A percentile compares a stretch with the other conserved stretches of the same genome.
Evolutionary conservation across 2,797 vertebrate genomes (phyloP).

Genomic region (Anas georgica): DNA sequence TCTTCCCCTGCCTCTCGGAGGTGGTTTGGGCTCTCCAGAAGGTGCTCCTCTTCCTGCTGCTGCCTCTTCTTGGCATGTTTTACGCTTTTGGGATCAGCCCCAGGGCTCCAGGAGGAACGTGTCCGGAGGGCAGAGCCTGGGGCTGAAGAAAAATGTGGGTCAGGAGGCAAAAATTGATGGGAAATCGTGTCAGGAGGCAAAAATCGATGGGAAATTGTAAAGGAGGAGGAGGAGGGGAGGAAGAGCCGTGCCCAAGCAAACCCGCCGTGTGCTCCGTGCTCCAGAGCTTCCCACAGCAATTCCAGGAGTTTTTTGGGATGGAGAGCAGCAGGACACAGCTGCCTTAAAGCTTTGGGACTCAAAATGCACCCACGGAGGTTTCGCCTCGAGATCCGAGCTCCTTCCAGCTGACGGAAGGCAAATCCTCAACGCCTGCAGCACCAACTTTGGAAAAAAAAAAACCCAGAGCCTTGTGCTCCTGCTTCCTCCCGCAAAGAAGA

Average conservation of each 20-base stretch:
- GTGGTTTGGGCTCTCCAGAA: background rate
- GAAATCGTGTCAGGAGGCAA: background rate
- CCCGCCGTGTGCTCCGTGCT: background rate
- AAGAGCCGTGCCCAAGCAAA: background rate
- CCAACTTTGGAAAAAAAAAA: background rate
- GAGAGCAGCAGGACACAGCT: background rate
- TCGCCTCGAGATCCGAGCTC: background rate
- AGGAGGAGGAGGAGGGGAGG: background rate
- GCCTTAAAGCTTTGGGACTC: fast-evolving
- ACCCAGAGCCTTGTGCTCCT: fast-evolving
- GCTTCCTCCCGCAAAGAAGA: background rate
- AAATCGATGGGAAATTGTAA: background rate
- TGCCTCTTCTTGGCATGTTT: background rate
- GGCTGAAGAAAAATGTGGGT: fast-evolving
- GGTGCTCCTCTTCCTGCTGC: background rate
- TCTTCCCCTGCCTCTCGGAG: background rate
- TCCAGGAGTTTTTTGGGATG: background rate
- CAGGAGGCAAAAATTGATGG: background rate
- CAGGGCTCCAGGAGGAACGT: background rate
- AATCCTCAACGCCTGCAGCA: fast-evolving
- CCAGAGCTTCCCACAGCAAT: fast-evolving
- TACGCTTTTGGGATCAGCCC: background rate
- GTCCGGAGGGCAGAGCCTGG: background rate
- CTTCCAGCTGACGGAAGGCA: too few species aligned
- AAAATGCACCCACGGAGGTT: fast-evolving